These are phyloP conservation scores for Cirrhinus mrigala DNA, from an alignment of 2,797 vertebrate species.

Conservation along the genomic window DNA sequence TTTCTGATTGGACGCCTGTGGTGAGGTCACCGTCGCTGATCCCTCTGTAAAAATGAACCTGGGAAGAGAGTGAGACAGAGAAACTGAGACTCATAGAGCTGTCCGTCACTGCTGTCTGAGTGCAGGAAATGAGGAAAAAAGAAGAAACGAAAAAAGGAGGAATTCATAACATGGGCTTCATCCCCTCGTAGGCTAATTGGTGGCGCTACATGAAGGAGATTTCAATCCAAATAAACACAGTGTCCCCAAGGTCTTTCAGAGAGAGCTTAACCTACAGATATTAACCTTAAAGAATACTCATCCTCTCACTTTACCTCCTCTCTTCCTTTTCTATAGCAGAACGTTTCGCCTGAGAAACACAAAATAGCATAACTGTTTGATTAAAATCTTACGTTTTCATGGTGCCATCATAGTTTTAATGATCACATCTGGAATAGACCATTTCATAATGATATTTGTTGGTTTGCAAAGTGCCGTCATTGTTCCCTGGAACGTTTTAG, in stretches of 20 bases:
- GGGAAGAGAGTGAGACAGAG: constrained; percentile 53
- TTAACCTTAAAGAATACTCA: constrained; percentile 57
- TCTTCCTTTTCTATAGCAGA: not conserved
- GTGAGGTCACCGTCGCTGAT: constrained; percentile 66
- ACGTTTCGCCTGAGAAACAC: not conserved
- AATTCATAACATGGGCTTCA: constrained; percentile 73
- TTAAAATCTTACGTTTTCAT: not conserved
- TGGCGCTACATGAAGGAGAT: constrained; percentile 70
- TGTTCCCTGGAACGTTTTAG: not conserved
- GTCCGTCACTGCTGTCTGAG: constrained; percentile 64
- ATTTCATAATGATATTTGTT: not conserved
- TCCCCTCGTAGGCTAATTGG: constrained; percentile 67
- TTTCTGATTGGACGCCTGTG: constrained; percentile 63
- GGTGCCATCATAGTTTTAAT: not conserved
- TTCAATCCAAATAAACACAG: constrained; percentile 70
- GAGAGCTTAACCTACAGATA: constrained; percentile 58
- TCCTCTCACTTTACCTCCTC: constrained; percentile 59
- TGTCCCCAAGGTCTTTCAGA: constrained; percentile 58
- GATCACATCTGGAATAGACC: not conserved
- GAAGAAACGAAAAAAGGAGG: constrained; percentile 64
- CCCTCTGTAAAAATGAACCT: constrained; percentile 58
- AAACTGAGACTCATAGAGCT: constrained; percentile 61
- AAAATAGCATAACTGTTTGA: not conserved
- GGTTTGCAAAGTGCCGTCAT: not conserved
- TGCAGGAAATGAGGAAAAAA: constrained; percentile 61